phyloP scores from a whole-genome alignment of 2,888 invertebrate species.

The Perizoma affinitatum region DNA sequence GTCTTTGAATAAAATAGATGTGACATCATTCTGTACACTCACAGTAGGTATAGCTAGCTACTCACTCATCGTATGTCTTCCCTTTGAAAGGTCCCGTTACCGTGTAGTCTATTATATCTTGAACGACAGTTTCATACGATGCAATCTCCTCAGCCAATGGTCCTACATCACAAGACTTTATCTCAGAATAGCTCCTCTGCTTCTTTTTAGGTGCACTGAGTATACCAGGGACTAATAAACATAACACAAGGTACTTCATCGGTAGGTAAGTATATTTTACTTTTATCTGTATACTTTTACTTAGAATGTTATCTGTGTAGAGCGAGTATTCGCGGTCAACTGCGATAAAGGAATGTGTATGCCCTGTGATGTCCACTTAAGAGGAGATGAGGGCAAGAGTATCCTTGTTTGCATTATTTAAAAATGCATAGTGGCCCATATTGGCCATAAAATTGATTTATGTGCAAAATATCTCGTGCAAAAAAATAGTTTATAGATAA shows the following conservation, averaged over 20 bases:
- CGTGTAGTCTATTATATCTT: slow-evolving; percentile 76
- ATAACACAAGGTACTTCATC: slow-evolving; percentile 22
- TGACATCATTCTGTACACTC: no score
- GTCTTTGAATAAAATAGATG: no score
- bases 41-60: slow-evolving; percentile 24
- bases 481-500: no score
- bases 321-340: slow-evolving; percentile 26
- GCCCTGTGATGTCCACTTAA: slow-evolving; percentile 19
- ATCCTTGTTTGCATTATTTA: neutral
- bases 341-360: slow-evolving; percentile 25
- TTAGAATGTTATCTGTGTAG: slow-evolving; percentile 6
- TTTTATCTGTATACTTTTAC: slow-evolving; percentile 13
- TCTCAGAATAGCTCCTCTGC: slow-evolving; percentile 25
- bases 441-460: neutral
- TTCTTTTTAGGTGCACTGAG: slow-evolving; percentile 25
- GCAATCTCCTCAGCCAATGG: slow-evolving; percentile 82
- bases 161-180: slow-evolving; percentile 52
- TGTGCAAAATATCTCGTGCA: no score
- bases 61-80: slow-evolving; percentile 82
- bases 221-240: slow-evolving; percentile 17
- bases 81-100: slow-evolving; percentile 82
- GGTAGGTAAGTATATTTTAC: slow-evolving; percentile 4
- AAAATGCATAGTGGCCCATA: neutral
- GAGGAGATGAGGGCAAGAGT: slow-evolving; percentile 11
- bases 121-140: slow-evolving; percentile 79